These are phyloP conservation scores for Acanthornis magna DNA, from an alignment of 2,797 vertebrate species.

Conservation along the genomic window DNA sequence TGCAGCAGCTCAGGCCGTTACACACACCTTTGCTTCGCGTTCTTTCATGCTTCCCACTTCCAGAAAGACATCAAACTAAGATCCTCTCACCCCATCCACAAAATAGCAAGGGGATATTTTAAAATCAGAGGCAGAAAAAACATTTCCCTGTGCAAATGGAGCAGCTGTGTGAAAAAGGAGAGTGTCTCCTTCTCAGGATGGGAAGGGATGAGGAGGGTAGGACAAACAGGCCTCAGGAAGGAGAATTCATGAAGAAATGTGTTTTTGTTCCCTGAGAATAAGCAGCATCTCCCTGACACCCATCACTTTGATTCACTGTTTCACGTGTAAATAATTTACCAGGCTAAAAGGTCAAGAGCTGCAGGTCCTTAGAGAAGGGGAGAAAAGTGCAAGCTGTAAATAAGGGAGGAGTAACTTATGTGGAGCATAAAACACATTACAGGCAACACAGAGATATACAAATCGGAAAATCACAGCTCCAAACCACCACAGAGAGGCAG, in stretches of 20 bases:
- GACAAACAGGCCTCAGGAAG: neutral
- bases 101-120: slow-evolving; percentile 8
- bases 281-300: slow-evolving; percentile 50
- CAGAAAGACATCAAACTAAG: neutral
- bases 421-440: neutral
- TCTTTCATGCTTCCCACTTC: neutral
- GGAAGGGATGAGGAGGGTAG: neutral
- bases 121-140: slow-evolving; percentile 15
- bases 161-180: neutral
- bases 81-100: neutral
- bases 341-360: slow-evolving; percentile 65
- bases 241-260: slow-evolving; percentile 28
- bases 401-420: slow-evolving; percentile 14
- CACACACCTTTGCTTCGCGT: neutral
- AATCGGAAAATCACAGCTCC: neutral
- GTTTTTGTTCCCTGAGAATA: neutral
- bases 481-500: neutral
- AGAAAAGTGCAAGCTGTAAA: slow-evolving; percentile 57
- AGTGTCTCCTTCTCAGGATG: neutral
- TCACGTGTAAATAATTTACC: slow-evolving; percentile 69
- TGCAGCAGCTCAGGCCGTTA: neutral
- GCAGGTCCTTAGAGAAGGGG: slow-evolving; percentile 44
- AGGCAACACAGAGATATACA: neutral
- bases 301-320: slow-evolving; percentile 57
- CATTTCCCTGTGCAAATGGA: neutral